Evolutionary conservation across 2,888 invertebrate genomes (phyloP).

Genomic region (Coleophora flavipennella): DNA sequence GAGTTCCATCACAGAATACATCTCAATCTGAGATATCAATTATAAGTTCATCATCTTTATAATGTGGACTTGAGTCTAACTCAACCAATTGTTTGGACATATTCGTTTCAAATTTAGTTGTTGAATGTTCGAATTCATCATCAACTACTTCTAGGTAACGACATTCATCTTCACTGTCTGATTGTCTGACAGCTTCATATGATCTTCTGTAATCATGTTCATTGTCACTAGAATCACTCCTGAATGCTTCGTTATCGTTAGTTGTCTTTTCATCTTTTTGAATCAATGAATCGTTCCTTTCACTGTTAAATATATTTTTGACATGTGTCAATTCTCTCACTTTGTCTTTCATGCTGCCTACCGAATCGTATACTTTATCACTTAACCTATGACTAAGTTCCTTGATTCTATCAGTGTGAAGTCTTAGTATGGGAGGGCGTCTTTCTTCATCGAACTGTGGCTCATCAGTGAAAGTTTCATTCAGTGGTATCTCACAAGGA

Average conservation of each 20-base stretch:
- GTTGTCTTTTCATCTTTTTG: slow-evolving; percentile 20
- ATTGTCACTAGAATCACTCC: slow-evolving; percentile 33
- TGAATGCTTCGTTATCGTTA: slow-evolving; percentile 32
- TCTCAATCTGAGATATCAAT: slow-evolving; percentile 27
- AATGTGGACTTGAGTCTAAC: slow-evolving; percentile 20
- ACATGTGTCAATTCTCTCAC: slow-evolving; percentile 36
- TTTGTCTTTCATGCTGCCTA: slow-evolving; percentile 40
- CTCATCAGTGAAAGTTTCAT: slow-evolving; percentile 39
- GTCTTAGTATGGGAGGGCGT: slow-evolving; percentile 24
- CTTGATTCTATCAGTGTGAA: slow-evolving; percentile 39
- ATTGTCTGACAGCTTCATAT: slow-evolving; percentile 37
- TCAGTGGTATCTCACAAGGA: slow-evolving; percentile 53
- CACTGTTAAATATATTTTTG: slow-evolving; percentile 29
- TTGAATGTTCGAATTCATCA: slow-evolving; percentile 41
- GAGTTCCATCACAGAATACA: slow-evolving; percentile 1
- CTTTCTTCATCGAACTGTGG: slow-evolving; percentile 24
- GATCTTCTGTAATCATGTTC: slow-evolving; percentile 23
- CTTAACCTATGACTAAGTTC: slow-evolving; percentile 39
- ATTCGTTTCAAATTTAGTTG: slow-evolving; percentile 14
- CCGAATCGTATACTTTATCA: slow-evolving; percentile 50
- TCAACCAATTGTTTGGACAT: slow-evolving; percentile 24
- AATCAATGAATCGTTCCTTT: slow-evolving; percentile 36
- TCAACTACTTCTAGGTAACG: slow-evolving; percentile 59
- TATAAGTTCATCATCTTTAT: slow-evolving; percentile 14
- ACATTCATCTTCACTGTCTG: slow-evolving; percentile 49